These are phyloP conservation scores for Petromus typicus DNA, from an alignment of 2,113 vertebrate species.

Conservation along the genomic window DNA sequence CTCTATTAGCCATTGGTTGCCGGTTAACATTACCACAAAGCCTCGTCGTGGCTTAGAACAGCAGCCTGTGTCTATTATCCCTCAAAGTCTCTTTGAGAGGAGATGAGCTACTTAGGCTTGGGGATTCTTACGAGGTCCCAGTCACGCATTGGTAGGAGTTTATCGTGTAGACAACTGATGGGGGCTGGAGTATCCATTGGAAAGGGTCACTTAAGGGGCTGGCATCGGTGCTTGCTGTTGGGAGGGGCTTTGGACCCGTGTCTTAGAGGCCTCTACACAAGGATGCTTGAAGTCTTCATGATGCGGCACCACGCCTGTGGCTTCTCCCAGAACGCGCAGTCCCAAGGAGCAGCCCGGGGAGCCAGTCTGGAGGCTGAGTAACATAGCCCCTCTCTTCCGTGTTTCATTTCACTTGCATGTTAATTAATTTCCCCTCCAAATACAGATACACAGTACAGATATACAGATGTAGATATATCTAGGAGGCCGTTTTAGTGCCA, in stretches of 20 bases:
- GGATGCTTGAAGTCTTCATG: background rate
- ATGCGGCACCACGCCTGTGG: background rate
- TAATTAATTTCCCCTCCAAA: conserved; percentile 29
- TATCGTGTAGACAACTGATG: background rate
- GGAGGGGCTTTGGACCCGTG: background rate
- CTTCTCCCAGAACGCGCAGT: background rate
- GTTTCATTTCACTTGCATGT: background rate
- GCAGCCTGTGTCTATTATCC: background rate
- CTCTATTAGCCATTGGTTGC: background rate
- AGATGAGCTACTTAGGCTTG: background rate
- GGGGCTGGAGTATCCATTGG: background rate
- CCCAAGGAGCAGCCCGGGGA: background rate
- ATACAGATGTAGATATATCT: too few species aligned
- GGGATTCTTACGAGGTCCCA: background rate
- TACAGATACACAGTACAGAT: background rate
- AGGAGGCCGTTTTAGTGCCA: background rate
- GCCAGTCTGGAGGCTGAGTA: background rate
- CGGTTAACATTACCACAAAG: background rate
- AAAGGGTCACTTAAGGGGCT: background rate
- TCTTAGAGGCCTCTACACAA: background rate
- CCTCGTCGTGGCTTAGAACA: background rate
- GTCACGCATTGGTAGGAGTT: background rate
- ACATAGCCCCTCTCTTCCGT: background rate
- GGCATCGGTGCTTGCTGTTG: background rate
- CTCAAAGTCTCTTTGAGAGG: background rate